Evolutionary conservation across 2,888 invertebrate genomes (phyloP), one percentile per base, ranked within the genome.

Genomic region (Zygaena filipendulae): DNA sequence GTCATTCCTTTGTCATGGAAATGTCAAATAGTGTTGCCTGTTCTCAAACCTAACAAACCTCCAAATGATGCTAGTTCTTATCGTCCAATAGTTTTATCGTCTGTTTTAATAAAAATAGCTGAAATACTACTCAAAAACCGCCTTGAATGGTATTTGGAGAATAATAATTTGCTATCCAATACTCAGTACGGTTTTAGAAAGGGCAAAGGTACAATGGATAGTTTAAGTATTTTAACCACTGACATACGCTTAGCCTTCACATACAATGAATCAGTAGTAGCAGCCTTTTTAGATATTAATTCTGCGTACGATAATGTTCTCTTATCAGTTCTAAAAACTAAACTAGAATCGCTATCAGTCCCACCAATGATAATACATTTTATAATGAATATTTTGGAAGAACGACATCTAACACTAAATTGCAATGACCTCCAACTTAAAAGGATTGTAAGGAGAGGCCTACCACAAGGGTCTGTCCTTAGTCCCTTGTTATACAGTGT

Each of bases 281-380:
- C 27, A 2, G 34, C 37, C 5, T 41, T 38, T 24, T 21, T 38
- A n/a, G 43, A 43, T 16, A 29, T 40, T 2, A 16, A 29, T 7
- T 28, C 36, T 8, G 36, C 40, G 1, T 40, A 40, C 16, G 41
- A 38, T 26, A 43, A 32, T 23, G 45, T 43, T 5, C 27, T 33
- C 10, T 38, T 42, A 36, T 32, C 35, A 8, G 14, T 39, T 5
- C 43, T 42, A 33, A 39, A 38, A 34, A 25, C 32, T 5, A 43
- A 40, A 23, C 23, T 35, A 24, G 27, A 24, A 4, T 25, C 30
- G 9, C 24, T 25, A 27, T 35, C 33, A 19, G 28, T 42, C 11
- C 37, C 38, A n/a, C 30, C 11, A 32, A 40, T 20, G 28, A n/a
- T 36, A 11, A 32, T 30, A 9, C 26, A 27, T 9, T 34, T 25